Evolutionary conservation across 53 echinoderm and acorn worm genomes (phyloP).

Genomic region (Astropecten irregularis): DNA sequence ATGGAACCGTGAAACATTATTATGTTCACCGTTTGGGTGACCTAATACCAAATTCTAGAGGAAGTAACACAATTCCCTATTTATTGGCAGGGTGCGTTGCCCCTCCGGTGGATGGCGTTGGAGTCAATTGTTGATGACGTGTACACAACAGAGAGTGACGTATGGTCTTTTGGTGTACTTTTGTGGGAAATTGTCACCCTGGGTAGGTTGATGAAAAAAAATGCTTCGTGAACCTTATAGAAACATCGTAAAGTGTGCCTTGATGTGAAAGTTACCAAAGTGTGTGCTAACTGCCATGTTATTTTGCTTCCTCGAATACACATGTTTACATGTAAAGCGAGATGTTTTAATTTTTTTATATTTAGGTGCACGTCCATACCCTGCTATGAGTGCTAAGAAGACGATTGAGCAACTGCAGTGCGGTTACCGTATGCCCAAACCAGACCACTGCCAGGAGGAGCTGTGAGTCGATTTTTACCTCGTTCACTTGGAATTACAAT

Average conservation of each 20-base stretch:
- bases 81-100: background rate
- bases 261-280: background rate
- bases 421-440: slow-evolving; percentile 52
- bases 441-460: slow-evolving; percentile 3
- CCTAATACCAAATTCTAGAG: no score
- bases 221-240: background rate
- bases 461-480: slow-evolving; percentile 17
- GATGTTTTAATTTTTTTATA: background rate
- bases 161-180: no score
- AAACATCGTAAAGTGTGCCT: background rate
- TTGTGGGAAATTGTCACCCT: no score
- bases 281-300: background rate
- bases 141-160: no score
- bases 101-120: background rate
- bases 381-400: background rate
- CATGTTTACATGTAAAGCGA: no score
- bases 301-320: background rate
- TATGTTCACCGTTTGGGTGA: no score
- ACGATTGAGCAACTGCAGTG: background rate
- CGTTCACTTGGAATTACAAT: background rate
- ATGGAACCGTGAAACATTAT: no score
- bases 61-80: no score
- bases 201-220: no score
- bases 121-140: no score
- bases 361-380: slow-evolving; percentile 37